These are phyloP conservation scores for Phylloscopus trochiloides DNA, from an alignment of 2,113 vertebrate species.

Conservation along the genomic window DNA sequence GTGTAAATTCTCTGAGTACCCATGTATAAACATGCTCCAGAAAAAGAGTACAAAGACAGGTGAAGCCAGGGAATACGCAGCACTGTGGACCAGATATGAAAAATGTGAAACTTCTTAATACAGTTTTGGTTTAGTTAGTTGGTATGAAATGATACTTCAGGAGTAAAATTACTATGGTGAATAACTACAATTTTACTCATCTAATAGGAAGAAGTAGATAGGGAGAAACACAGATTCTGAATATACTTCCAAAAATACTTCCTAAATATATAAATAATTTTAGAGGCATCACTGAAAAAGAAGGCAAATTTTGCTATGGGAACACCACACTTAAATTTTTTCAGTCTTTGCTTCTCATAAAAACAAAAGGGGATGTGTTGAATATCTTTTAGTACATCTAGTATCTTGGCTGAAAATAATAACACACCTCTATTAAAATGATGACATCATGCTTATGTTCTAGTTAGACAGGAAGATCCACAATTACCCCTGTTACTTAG, in stretches of 20 bases:
- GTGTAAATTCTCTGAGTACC: background rate
- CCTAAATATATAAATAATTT: background rate
- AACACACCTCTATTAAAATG: background rate
- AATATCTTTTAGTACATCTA: background rate
- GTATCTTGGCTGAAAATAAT: background rate
- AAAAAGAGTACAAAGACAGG: background rate
- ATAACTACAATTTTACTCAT: background rate
- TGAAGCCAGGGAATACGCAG: rapidly evolving
- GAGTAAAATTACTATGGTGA: background rate
- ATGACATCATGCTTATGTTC: background rate
- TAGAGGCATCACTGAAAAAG: background rate
- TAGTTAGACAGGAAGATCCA: background rate
- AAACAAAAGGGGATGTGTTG: background rate
- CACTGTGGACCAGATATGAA: background rate
- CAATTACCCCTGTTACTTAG: background rate
- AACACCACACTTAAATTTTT: background rate
- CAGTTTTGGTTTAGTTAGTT: background rate
- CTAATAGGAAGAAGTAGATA: background rate
- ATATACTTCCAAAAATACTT: background rate
- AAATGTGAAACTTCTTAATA: background rate
- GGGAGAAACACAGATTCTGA: background rate
- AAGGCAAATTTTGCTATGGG: background rate
- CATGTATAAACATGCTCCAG: background rate
- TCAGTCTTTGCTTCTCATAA: background rate
- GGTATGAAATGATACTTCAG: background rate